Conservation (phyloP, 37 sponge, comb jelly and placozoan genomes). For the Agelas oroides region DNA sequence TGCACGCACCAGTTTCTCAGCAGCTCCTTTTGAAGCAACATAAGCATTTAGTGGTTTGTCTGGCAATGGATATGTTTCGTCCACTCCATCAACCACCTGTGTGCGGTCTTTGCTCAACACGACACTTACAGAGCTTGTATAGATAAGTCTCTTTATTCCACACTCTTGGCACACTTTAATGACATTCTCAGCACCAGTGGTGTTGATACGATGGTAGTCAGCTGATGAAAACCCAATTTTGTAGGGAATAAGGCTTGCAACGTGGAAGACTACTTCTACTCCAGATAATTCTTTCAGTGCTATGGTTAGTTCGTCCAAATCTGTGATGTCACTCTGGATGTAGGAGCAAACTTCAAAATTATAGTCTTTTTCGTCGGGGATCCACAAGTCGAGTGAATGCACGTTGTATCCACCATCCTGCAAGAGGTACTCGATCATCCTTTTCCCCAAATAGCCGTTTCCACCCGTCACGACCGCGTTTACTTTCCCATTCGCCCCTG, state of each 20-base stretch:
- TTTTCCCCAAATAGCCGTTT: conserved; percentile 33
- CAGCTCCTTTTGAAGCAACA: conserved; percentile 24
- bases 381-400: conserved; percentile 50
- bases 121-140: conserved; percentile 44
- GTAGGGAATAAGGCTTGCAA: conserved; percentile 23
- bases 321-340: conserved; percentile 45
- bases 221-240: neutral
- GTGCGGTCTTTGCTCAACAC: conserved; percentile 28
- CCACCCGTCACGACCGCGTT: conserved; percentile 62
- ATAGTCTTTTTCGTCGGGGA: conserved; percentile 45
- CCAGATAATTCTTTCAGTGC: neutral
- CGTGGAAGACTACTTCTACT: conserved; percentile 64
- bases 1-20: conserved; percentile 39
- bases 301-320: conserved; percentile 36
- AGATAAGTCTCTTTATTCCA: conserved; percentile 58
- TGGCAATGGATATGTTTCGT: conserved; percentile 42
- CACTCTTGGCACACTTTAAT: conserved; percentile 35
- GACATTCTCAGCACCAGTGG: conserved; percentile 51
- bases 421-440: conserved; percentile 28
- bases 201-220: conserved; percentile 27
- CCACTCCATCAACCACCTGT: conserved; percentile 1
- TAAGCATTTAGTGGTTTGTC: conserved; percentile 22
- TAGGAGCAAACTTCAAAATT: conserved; percentile 48
- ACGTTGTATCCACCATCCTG: conserved; percentile 62
- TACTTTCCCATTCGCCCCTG: neutral